Evolutionary conservation across 2,797 vertebrate genomes (phyloP), one percentile per base, ranked within the genome.

Genomic region (Coregonus ussuriensis): DNA sequence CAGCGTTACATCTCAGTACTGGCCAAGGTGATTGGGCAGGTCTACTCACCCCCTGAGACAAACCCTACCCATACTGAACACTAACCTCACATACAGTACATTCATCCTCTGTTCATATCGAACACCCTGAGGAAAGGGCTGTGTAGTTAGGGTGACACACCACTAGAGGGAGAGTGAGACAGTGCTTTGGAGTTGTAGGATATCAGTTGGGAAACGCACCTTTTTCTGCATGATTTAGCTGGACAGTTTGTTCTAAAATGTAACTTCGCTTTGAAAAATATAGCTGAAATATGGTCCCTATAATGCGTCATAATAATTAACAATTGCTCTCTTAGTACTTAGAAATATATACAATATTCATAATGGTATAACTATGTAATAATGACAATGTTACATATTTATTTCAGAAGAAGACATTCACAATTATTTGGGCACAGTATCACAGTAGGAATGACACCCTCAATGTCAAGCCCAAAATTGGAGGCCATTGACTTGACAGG

Each of bases 1-100:
- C 96, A 87, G 81, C 89, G 83, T 70, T 98, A 95, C 41, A 86
- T 97, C 75, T 84, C 92, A 0, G 82, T 92, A 0, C 87, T 99
- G 82, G 86, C 89, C 71, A 96, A 98, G 96, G 98, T 99, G 82
- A 94, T 59, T 41, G 1, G 3, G 41, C 18, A n/a, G 21, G 41
- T 7, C 33, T 18, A 21, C 25, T 33, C 71, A 6, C 31, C 29
- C 70, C 2, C 25, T 13, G 14, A 25, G 3, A 53, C 25, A 4
- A 16, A 25, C 25, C 53, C 33, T 31, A 15, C 51, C 18, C 67
- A 21, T 47, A 63, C 2, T 11, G 5, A 16, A 9, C 18, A 47
- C 6, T 33, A 15, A 35, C 14, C 66, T 13, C 15, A 6, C 66
- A 47, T 47, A 68, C 33, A 5, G 11, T 47, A 68, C 33, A 5